These are phyloP conservation scores for Aptenodytes patagonicus DNA, from an alignment of 2,113 vertebrate genomes.

Conservation along the genomic window DNA sequence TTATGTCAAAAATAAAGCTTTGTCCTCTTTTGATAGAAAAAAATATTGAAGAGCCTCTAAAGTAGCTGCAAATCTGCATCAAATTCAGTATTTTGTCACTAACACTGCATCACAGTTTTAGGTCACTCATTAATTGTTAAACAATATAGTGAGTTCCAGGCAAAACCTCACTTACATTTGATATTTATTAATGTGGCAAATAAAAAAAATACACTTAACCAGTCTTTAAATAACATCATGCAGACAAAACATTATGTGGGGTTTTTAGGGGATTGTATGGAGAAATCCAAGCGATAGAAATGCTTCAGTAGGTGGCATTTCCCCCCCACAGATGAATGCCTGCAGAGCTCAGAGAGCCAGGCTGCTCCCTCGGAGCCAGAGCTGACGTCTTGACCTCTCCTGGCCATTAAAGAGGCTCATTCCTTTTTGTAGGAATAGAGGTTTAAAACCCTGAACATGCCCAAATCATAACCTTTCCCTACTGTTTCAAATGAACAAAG, in stretches of 20 bases:
- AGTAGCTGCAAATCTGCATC: background rate
- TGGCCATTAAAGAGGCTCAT: background rate
- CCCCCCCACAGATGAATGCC: rapidly evolving
- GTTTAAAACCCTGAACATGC: background rate
- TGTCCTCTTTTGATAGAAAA: background rate
- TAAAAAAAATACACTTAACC: background rate
- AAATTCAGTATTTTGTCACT: background rate
- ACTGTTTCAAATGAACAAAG: background rate
- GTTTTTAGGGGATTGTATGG: background rate
- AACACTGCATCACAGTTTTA: background rate
- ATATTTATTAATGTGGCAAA: background rate
- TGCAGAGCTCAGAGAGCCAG: too few relatives aligned
- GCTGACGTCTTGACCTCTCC: background rate
- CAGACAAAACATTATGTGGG: background rate
- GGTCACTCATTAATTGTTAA: background rate
- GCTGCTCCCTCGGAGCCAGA: background rate
- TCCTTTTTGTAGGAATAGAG: background rate
- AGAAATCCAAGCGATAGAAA: too few relatives aligned
- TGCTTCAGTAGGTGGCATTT: background rate
- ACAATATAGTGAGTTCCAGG: background rate
- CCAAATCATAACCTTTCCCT: background rate
- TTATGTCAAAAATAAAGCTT: background rate
- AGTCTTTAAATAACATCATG: background rate
- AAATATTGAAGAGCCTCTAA: background rate
- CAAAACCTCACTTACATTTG: background rate